Conservation (phyloP, 2,888 invertebrate species). For the Acleris cristana region DNA sequence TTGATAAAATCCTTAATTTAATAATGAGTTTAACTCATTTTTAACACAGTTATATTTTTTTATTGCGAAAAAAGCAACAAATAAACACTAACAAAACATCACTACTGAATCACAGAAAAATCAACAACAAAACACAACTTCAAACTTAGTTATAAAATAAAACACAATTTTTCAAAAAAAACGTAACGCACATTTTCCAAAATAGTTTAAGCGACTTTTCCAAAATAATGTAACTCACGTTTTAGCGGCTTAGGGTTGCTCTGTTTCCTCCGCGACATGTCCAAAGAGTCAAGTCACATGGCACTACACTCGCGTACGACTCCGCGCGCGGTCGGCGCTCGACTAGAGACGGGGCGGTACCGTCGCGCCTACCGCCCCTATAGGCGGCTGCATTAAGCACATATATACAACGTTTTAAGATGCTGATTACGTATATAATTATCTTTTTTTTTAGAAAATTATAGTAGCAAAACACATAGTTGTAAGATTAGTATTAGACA, state of each 20-base stretch:
- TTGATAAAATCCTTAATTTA: too few relatives aligned
- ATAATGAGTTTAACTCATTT: too few relatives aligned
- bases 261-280: constrained; percentile 97
- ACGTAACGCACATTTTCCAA: not conserved
- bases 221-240: constrained; percentile 86
- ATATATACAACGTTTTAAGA: constrained; percentile 6
- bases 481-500: too few relatives aligned
- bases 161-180: not conserved
- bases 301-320: constrained; percentile 34
- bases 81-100: too few relatives aligned
- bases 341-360: constrained; percentile 29
- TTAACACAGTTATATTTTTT: too few relatives aligned
- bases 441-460: not conserved
- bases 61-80: too few relatives aligned
- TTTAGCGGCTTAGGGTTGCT: constrained; percentile 97
- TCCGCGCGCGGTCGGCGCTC: constrained; percentile 24
- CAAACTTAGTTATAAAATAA: not conserved
- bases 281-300: constrained; percentile 47
- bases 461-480: too few relatives aligned
- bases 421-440: not conserved
- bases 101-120: too few relatives aligned
- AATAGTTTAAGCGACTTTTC: not conserved
- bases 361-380: constrained; percentile 27
- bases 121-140: not conserved
- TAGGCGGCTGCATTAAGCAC: constrained; percentile 16